Base-by-base conservation (phyloP, 2,797 vertebrate genomes). In the Thalassophryne amazonica region DNA sequence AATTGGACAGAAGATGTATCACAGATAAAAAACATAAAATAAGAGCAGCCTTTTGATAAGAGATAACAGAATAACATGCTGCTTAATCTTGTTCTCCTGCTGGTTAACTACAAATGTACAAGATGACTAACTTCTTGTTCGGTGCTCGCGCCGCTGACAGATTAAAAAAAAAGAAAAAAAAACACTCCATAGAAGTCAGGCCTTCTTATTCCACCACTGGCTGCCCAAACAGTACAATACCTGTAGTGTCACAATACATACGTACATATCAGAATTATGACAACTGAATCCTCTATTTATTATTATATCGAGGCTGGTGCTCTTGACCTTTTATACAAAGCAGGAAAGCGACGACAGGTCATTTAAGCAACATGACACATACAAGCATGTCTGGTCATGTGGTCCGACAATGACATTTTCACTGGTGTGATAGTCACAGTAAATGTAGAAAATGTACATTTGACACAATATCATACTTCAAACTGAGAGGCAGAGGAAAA, bases 61-160 rank as follows among this genome's bases (percentile, higher is more conserved):
- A 53, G 55, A 72, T 59, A 58, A 54, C 15, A 10, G 14, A 47
- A 32, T 43, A 64, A 50, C 57, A 35, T 1, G 7, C 40, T 29
- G 47, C 54, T 68, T 49, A 12, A 34, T 45, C 9, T 3, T 21
- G 61, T 36, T 76, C 60, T 47, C 66, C 47, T 9, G 28, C 64
- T 60, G 67, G 62, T 80, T 74, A 60, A 73, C 61, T 56, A 61
- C 57, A 71, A 57, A 83, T 21, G 52, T 54, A 72, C 49, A 60
- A 55, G 69, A 81, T 81, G 76, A 84, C 69, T 74, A 82, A 71
- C 79, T 69, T 81, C 50, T 77, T 39, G 27, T 55, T 57, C 15
- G 1, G 64, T 59, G 52, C 59, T 46, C 23, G 36, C 50, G 58
- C 49, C 19, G 60, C 49, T 60, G 50, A 64, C 42, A 51, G 60